A percentile compares a stretch with the other conserved stretches of the same genome.
Conservation (phyloP, 1,140 invertebrate genomes). For the Diplogasteroides magnus region DNA sequence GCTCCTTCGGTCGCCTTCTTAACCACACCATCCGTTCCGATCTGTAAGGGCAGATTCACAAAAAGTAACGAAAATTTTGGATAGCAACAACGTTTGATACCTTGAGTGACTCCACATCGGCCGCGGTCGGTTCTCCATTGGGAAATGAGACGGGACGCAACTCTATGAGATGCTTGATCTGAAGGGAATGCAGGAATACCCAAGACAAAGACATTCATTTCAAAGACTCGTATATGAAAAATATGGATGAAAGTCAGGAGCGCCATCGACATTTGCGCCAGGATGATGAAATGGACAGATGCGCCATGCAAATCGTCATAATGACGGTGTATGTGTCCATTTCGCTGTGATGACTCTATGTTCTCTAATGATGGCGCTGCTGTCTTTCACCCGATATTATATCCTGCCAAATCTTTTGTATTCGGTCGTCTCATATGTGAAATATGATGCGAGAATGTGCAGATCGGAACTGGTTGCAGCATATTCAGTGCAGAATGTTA, state of each 20-base stretch:
- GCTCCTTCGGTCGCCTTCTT: constrained; percentile 31
- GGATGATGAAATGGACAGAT: background rate
- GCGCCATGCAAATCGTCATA: background rate
- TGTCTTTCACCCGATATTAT: background rate
- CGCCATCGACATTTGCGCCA: too few relatives aligned
- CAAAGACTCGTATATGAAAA: background rate
- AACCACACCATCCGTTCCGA: constrained; percentile 40
- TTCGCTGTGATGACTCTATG: too few relatives aligned
- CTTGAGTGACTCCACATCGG: constrained; percentile 32
- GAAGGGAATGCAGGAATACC: background rate
- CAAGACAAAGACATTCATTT: background rate
- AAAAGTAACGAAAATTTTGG: background rate
- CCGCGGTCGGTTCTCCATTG: constrained; percentile 47
- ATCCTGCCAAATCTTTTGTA: background rate
- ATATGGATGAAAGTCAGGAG: background rate
- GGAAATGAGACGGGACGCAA: constrained; percentile 45
- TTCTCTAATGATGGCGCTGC: too few relatives aligned
- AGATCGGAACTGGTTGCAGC: background rate
- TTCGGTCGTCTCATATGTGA: too few relatives aligned
- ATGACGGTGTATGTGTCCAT: background rate
- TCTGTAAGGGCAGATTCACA: constrained; percentile 21
- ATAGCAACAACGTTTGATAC: constrained; percentile 5
- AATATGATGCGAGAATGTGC: too few relatives aligned
- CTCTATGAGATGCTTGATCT: constrained; percentile 53
- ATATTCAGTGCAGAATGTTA: background rate